Conservation (phyloP, 2,113 vertebrate species). For the Hemiprocne comata region DNA sequence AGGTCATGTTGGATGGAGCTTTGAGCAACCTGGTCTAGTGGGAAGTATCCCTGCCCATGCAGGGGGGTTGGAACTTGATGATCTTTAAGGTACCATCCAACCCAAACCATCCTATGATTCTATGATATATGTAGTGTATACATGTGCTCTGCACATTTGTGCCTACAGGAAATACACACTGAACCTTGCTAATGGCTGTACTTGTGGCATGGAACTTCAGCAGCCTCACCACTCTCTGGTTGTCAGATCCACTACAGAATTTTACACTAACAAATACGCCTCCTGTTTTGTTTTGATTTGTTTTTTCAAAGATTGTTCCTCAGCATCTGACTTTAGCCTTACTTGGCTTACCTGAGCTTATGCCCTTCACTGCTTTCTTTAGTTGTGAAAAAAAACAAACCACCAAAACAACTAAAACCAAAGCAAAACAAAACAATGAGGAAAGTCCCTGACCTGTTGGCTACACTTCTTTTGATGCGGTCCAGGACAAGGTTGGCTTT, state of each 20-base stretch:
- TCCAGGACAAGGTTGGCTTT: too few species aligned
- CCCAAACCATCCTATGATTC: too few species aligned
- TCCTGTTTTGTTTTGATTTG: background rate
- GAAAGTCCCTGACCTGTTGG: too few species aligned
- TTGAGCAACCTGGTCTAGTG: too few species aligned
- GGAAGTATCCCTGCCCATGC: too few species aligned
- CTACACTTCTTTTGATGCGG: too few species aligned
- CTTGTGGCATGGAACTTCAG: background rate
- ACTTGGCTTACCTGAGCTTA: background rate
- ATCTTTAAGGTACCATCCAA: too few species aligned
- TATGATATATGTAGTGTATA: background rate
- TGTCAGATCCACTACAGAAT: background rate
- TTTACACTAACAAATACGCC: background rate
- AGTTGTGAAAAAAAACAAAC: background rate
- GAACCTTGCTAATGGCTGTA: background rate
- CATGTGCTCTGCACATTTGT: accelerated
- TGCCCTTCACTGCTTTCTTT: background rate
- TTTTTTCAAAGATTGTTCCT: background rate
- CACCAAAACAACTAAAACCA: too few species aligned
- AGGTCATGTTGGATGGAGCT: too few species aligned
- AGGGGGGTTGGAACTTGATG: too few species aligned
- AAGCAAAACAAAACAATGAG: too few species aligned
- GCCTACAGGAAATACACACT: background rate
- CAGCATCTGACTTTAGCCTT: background rate
- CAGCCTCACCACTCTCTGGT: background rate